Conservation (phyloP, 2,888 invertebrate species). For the Therioaphis trifolii region DNA sequence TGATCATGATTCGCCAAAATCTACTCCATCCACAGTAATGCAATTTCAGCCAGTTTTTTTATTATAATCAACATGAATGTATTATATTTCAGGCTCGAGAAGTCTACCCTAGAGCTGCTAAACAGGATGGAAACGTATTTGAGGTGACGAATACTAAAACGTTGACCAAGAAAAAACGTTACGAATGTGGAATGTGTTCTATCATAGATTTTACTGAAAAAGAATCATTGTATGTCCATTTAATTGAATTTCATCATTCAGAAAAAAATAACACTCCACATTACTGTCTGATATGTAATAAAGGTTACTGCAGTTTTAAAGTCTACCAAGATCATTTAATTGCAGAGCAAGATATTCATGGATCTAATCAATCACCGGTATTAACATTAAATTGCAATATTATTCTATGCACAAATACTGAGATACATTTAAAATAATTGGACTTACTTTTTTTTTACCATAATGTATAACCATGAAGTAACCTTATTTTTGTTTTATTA, state of each 20-base stretch:
- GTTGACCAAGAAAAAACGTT: slow-evolving; percentile 16
- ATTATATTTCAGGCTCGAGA: slow-evolving; percentile 29
- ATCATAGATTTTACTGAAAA: slow-evolving; percentile 28
- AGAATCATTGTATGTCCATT: slow-evolving; percentile 32
- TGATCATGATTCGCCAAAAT: slow-evolving; percentile 44
- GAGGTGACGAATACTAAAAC: slow-evolving; percentile 1
- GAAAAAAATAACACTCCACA: slow-evolving; percentile 50
- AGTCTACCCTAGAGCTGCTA: background rate
- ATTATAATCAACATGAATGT: background rate
- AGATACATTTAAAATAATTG: too few species aligned
- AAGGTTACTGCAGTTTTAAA: slow-evolving; percentile 48
- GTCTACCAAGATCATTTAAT: slow-evolving; percentile 45
- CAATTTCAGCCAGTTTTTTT: background rate
- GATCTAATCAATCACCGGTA: slow-evolving; percentile 23
- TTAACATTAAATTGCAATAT: background rate
- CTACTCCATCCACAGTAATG: slow-evolving; percentile 43
- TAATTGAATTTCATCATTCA: slow-evolving; percentile 29
- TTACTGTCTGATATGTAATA: slow-evolving; percentile 52
- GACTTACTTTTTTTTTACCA: too few species aligned
- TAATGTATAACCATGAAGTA: too few species aligned
- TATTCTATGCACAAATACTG: too few species aligned
- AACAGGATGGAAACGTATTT: background rate
- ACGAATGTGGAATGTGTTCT: slow-evolving; percentile 46
- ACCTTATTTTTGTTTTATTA: too few species aligned
- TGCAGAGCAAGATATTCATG: slow-evolving; percentile 44